These are phyloP conservation scores for Zosterops pallidus DNA, from an alignment of 2,113 vertebrate species.

Conservation along the genomic window DNA sequence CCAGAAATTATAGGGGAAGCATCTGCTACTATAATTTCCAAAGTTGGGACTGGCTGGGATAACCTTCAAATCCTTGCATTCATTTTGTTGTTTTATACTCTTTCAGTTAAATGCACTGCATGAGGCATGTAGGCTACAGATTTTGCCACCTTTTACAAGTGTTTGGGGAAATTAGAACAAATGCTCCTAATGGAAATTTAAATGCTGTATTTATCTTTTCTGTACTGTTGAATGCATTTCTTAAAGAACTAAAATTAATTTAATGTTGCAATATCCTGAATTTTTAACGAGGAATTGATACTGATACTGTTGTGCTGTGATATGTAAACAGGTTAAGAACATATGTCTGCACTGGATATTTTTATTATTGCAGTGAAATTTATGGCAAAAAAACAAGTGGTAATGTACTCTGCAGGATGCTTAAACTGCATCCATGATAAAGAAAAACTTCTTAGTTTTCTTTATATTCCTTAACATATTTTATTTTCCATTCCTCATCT, in stretches of 20 bases:
- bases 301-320: rapidly evolving
- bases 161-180: conserved; percentile 27
- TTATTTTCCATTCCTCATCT: background rate
- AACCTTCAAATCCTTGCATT: conserved; percentile 30
- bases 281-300: background rate
- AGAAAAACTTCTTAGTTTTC: background rate
- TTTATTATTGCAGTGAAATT: background rate
- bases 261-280: background rate
- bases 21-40: conserved; percentile 44
- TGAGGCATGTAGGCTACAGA: background rate
- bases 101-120: conserved; percentile 28
- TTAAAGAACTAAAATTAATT: background rate
- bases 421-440: background rate
- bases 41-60: background rate
- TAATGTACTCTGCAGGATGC: background rate
- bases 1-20: conserved; percentile 22
- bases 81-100: conserved; percentile 15
- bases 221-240: background rate
- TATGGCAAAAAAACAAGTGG: background rate
- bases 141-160: background rate
- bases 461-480: background rate
- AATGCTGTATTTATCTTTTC: background rate
- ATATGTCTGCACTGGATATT: background rate
- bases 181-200: background rate
- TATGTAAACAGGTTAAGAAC: background rate